phyloP scores from a whole-genome alignment of 2,888 invertebrate genomes.

The Sminthurides aquaticus region DNA sequence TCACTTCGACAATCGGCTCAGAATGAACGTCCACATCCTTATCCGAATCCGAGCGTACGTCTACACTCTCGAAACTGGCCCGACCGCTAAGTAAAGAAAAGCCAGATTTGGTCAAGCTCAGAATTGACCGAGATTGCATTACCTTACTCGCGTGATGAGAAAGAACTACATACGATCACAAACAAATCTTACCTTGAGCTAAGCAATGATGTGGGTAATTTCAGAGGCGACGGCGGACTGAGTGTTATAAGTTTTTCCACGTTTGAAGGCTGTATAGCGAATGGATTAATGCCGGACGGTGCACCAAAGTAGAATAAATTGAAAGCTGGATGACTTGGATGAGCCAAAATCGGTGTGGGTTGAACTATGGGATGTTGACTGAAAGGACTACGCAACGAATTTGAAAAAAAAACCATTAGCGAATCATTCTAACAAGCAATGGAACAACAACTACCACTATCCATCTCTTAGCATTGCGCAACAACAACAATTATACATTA shows the following conservation, averaged over 20 bases:
- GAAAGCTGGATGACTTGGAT: conserved; percentile 16
- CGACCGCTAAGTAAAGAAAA: conserved; percentile 15
- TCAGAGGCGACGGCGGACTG: conserved; percentile 25
- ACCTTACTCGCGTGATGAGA: too few species aligned
- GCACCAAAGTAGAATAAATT: conserved; percentile 27
- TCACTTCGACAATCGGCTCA: conserved; percentile 15
- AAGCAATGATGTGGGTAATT: conserved; percentile 16
- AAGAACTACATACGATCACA: too few species aligned
- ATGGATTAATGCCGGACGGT: conserved; percentile 27
- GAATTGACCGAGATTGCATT: too few species aligned
- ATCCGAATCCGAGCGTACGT: conserved; percentile 7
- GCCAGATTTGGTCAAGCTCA: too few species aligned
- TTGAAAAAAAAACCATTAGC: too few species aligned
- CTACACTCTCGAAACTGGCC: conserved; percentile 23
- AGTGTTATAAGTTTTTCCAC: conserved; percentile 25
- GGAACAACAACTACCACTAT: too few species aligned
- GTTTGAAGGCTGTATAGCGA: conserved; percentile 25
- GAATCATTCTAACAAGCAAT: background rate
- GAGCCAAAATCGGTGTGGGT: conserved; percentile 13
- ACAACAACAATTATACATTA: too few species aligned
- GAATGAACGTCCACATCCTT: conserved; percentile 19
- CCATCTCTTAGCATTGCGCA: too few species aligned
- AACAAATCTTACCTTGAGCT: conserved; percentile 24
- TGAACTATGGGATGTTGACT: conserved; percentile 22
- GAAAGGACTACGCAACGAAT: conserved; percentile 25